Evolutionary conservation across 2,797 vertebrate species (phyloP), one percentile per base, ranked within the genome.

Genomic region (Betta splendens): DNA sequence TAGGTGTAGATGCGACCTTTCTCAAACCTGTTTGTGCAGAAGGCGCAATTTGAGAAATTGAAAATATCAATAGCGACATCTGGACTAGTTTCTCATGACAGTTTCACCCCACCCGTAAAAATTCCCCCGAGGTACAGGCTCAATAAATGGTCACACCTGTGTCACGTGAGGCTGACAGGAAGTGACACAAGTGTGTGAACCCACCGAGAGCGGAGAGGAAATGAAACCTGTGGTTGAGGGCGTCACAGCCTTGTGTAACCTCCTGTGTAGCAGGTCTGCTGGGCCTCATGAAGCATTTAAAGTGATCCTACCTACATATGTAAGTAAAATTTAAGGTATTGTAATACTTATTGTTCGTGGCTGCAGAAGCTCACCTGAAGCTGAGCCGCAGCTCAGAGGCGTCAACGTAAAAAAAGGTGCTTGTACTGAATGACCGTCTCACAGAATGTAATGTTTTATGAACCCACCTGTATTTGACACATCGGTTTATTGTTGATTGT

Each of bases 1-100:
- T 93, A 98, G 10, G 96, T 97, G 85, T 98, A 98, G 86, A 97
- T 98, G 1, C 90, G 89, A 2, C 92, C 92, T 47, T 92, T 93
- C 31, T 93, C 85, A 28, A 98, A 98, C 92, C 96, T 98, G 77
- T 15, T n/a, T n/a, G n/a, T n/a, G n/a, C n/a, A n/a, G n/a, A n/a
- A n/a, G n/a, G n/a, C n/a, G n/a, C n/a, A n/a, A n/a, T n/a, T n/a
- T n/a, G n/a, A n/a, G n/a, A n/a, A n/a, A n/a, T n/a, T n/a, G n/a
- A n/a, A n/a, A n/a, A n/a, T n/a, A n/a, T n/a, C n/a, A n/a, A n/a
- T n/a, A 7, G 7, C 23, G 31, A 33, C 6, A 15, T 31, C 3
- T 2, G 3, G 29, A 9, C 9, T 9, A 11, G 9, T 50, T 38
- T 28, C 9, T 4, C 0, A 3, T 21, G 17, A 35, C 16, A n/a